Conservation (phyloP, 2,797 vertebrate genomes). For the Acrossocheilus wenchowensis region DNA sequence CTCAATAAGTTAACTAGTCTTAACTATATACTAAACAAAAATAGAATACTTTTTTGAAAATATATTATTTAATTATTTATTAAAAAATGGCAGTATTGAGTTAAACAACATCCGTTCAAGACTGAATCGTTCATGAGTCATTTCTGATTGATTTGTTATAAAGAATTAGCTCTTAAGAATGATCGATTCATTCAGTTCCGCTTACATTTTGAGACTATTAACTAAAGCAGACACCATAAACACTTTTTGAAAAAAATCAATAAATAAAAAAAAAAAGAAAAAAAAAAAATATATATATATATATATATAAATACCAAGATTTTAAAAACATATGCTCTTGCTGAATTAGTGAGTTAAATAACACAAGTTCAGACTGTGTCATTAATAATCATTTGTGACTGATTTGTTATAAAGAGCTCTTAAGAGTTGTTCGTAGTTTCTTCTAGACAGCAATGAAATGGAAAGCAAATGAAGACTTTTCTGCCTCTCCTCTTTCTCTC, state of each 20-base stretch:
- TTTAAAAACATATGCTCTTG: background rate
- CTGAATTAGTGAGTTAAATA: background rate
- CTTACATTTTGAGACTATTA: background rate
- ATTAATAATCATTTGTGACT: slow-evolving; percentile 1
- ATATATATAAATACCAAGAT: background rate
- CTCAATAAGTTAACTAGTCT: background rate
- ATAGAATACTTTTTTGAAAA: background rate
- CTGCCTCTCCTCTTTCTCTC: background rate
- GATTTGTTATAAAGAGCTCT: background rate
- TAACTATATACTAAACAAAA: background rate
- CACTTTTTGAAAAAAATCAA: no score
- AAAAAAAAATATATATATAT: no score
- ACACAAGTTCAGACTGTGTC: background rate
- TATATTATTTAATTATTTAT: background rate
- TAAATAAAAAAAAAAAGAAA: no score
- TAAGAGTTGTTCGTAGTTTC: background rate
- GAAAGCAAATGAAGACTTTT: background rate
- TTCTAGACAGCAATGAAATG: background rate
- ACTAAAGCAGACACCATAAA: background rate
- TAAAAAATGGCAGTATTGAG: background rate
- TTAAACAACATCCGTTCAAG: background rate
- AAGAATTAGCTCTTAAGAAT: background rate
- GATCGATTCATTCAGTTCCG: background rate
- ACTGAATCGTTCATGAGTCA: background rate
- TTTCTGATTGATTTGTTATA: background rate